Evolutionary conservation across 1,140 invertebrate species (phyloP).

Genomic region (Drosophila yakuba): DNA sequence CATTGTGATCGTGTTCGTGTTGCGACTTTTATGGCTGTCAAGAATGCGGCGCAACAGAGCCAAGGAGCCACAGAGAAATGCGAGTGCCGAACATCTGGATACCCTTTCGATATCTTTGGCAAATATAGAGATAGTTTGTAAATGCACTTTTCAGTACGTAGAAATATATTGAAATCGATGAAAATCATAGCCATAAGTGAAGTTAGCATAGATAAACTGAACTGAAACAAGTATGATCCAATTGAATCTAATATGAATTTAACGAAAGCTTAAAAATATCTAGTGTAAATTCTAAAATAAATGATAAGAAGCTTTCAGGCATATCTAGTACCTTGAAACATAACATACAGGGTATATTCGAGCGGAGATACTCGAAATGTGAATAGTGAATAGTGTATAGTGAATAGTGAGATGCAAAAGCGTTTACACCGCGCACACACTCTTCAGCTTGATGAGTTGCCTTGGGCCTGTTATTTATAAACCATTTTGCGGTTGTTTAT

Average conservation of each 20-base stretch:
- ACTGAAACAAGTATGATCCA: too few relatives aligned
- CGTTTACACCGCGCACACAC: constrained; percentile 30
- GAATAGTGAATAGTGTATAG: constrained; percentile 6
- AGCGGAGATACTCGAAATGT: constrained; percentile 25
- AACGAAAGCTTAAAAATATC: too few relatives aligned
- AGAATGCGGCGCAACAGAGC: constrained; percentile 53
- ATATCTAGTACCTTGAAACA: too few relatives aligned
- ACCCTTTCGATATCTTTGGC: not conserved
- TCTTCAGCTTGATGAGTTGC: constrained; percentile 22
- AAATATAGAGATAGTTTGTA: too few relatives aligned
- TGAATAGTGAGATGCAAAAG: constrained; percentile 34
- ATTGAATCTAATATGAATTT: too few relatives aligned
- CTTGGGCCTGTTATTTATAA: constrained; percentile 43
- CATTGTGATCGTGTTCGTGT: constrained; percentile 48
- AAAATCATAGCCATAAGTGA: too few relatives aligned
- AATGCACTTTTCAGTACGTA: too few relatives aligned
- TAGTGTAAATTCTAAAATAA: too few relatives aligned
- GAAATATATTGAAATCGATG: too few relatives aligned
- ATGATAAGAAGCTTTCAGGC: too few relatives aligned
- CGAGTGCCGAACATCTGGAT: not conserved
- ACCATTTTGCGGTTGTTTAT: constrained; percentile 46
- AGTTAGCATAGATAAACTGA: too few relatives aligned
- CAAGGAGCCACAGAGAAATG: constrained; percentile 11
- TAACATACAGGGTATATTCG: not conserved
- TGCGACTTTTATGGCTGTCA: constrained; percentile 63